These are phyloP conservation scores for Brachymystax lenok DNA, from an alignment of 2,797 vertebrate species.

Conservation along the genomic window DNA sequence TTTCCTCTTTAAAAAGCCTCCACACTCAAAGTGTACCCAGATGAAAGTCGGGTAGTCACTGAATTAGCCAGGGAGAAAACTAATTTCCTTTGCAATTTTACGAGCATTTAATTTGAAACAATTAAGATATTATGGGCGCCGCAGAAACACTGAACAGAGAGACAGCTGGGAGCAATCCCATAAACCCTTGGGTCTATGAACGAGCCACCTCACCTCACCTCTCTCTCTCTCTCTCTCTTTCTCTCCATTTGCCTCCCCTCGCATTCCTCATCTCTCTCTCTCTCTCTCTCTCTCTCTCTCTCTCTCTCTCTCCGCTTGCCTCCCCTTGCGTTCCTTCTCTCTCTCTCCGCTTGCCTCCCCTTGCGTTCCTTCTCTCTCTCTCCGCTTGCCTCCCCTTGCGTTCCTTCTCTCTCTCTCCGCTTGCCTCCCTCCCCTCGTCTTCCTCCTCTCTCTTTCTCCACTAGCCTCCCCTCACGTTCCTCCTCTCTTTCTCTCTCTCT, in stretches of 20 bases:
- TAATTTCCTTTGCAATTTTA: slow-evolving; percentile 75
- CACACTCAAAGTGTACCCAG: slow-evolving; percentile 62
- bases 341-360: slow-evolving; percentile 12
- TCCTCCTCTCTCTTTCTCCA: slow-evolving; percentile 28
- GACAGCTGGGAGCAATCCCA: slow-evolving; percentile 77
- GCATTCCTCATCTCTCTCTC: slow-evolving; percentile 13
- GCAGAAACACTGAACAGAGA: slow-evolving; percentile 64
- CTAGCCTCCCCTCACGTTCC: slow-evolving; percentile 10
- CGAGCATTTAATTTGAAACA: slow-evolving; percentile 78
- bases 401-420: slow-evolving; percentile 6
- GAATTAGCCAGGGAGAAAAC: slow-evolving; percentile 67
- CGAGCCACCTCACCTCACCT: slow-evolving; percentile 69
- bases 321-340: slow-evolving; percentile 41
- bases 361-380: slow-evolving; percentile 22
- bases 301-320: slow-evolving; percentile 33
- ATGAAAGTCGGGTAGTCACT: slow-evolving; percentile 72
- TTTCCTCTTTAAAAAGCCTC: slow-evolving; percentile 58
- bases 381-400: neutral
- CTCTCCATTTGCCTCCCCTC: slow-evolving; percentile 19
- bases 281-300: neutral
- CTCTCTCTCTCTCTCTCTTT: slow-evolving; percentile 40
- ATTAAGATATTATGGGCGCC: slow-evolving; percentile 72
- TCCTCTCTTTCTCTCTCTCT: too few species aligned
- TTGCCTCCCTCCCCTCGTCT: neutral
- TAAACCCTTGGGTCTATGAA: slow-evolving; percentile 70